Evolutionary conservation across 2,797 vertebrate genomes (phyloP).

Genomic region (Silurus aristotelis): DNA sequence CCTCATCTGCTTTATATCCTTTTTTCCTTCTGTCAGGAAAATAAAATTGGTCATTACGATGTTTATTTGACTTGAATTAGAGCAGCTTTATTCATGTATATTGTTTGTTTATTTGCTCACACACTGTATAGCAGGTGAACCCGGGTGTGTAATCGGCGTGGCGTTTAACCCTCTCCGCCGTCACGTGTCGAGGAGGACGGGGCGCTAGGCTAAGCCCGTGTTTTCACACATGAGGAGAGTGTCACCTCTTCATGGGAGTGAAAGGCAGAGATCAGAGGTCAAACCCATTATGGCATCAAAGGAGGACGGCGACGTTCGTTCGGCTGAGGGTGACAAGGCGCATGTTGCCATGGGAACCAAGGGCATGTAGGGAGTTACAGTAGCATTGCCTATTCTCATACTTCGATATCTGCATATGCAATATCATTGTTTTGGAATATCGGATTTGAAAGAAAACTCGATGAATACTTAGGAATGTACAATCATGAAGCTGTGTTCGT

Average conservation of each 20-base stretch:
- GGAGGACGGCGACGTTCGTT: conserved; percentile 63
- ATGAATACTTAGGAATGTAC: background rate
- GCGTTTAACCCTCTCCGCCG: conserved; percentile 58
- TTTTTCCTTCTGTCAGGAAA: too few species aligned
- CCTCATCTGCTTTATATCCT: too few species aligned
- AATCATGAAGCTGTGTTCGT: background rate
- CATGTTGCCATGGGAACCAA: conserved; percentile 75
- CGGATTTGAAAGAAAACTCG: background rate
- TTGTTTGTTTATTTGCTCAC: background rate
- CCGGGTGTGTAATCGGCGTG: conserved; percentile 16
- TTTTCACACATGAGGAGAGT: conserved; percentile 64
- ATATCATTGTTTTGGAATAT: conserved; percentile 3
- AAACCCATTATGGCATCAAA: conserved; percentile 75
- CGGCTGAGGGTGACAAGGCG: conserved; percentile 66
- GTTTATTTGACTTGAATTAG: too few species aligned
- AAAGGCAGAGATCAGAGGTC: conserved; percentile 71
- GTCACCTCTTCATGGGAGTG: conserved; percentile 63
- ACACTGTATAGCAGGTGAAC: conserved; percentile 45
- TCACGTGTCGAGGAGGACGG: conserved; percentile 45
- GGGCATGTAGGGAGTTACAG: conserved; percentile 60
- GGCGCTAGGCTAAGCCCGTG: conserved; percentile 53
- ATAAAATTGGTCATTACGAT: too few species aligned
- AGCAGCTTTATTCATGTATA: background rate
- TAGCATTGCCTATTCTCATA: background rate
- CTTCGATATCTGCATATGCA: background rate